Evolutionary conservation across 2,888 invertebrate species (phyloP), one percentile per base, ranked within the genome.

Genomic region (Toxonevra muliebris): DNA sequence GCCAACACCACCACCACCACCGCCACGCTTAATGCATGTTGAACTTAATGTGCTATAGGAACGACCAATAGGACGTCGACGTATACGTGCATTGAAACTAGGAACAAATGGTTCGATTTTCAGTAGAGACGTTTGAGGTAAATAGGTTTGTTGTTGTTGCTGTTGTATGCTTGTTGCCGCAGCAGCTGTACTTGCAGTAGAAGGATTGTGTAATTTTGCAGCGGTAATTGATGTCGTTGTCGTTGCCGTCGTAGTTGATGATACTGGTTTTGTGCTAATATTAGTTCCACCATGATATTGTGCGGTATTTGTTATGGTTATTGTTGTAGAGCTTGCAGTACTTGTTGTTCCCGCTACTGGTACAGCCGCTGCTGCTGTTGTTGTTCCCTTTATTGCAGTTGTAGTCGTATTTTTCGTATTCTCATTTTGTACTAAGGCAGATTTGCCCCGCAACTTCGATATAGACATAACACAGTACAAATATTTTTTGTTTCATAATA

Each of bases 31-130:
- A 40, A 80, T 78, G 61, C 80, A 77, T 61, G 76, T 77, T 67
- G 81, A 78, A 71, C 83, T 84, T 65, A 86, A 74, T 48, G 86
- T 85, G 74, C 85, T 85, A 73, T 85, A 84, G 45, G 86, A 85
- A 73, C 85, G 82, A 71, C 82, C 80, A 73, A 84, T 82, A 68
- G 80, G 80, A 76, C 84, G 82, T 48, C 77, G 77, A 69, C 81
- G 80, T 71, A 82, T 79, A 73, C 82, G 78, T 74, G 82, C 77
- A 69, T 79, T 82, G 69, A 83, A 80, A 76, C 80, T 84, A 82
- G 86, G 86, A 80, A 86, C 83, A 74, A 85, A 85, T 64, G 85
- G 84, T 80, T 85, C 86, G 68, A 86, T 86, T 81, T 85, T 85
- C 77, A 86, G 79, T 79, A 85, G 78, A 75, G 81, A 80, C 70